A percentile compares a stretch with the other conserved stretches of the same genome.
phyloP scores from a whole-genome alignment of 92 coral and sea anemone species.

The Epizoanthus fatuus region DNA sequence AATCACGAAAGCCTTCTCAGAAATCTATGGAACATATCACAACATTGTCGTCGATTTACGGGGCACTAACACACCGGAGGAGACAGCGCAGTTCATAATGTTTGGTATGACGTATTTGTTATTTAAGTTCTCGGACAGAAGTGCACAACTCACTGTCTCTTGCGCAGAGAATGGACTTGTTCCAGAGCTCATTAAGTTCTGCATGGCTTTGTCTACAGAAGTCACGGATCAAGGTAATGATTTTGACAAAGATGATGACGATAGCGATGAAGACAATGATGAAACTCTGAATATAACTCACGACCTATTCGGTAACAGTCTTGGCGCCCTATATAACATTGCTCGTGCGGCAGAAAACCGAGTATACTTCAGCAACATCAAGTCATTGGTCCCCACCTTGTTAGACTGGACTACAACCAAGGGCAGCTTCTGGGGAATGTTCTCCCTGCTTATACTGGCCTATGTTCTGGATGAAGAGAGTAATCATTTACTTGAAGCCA shows the following conservation, averaged over 20 bases:
- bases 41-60: conserved; percentile 13
- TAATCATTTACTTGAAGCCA: conserved; percentile 27
- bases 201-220: conserved; percentile 12
- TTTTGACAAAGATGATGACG: too few relatives aligned
- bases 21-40: too few relatives aligned
- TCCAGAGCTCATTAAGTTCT: conserved; percentile 22
- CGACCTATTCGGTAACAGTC: conserved; percentile 23
- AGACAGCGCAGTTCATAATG: conserved; percentile 15
- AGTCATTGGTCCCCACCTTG: conserved; percentile 32
- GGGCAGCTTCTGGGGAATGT: conserved; percentile 14
- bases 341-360: conserved; percentile 33
- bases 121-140: conserved; percentile 13
- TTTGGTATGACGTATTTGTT: conserved; percentile 9
- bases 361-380: conserved; percentile 1
- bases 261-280: too few relatives aligned
- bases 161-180: too few relatives aligned
- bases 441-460: conserved; percentile 17
- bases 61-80: conserved; percentile 9
- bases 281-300: conserved; percentile 1
- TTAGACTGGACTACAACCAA: conserved; percentile 31
- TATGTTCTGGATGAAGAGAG: conserved; percentile 19
- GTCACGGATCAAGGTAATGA: conserved; percentile 26
- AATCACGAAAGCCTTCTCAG: too few relatives aligned
- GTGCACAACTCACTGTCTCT: conserved; percentile 10
- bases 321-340: conserved; percentile 28